Evolutionary conservation across 2,888 invertebrate species (phyloP), one percentile per base, ranked within the genome.

Genomic region (Apotomis betuletana): DNA sequence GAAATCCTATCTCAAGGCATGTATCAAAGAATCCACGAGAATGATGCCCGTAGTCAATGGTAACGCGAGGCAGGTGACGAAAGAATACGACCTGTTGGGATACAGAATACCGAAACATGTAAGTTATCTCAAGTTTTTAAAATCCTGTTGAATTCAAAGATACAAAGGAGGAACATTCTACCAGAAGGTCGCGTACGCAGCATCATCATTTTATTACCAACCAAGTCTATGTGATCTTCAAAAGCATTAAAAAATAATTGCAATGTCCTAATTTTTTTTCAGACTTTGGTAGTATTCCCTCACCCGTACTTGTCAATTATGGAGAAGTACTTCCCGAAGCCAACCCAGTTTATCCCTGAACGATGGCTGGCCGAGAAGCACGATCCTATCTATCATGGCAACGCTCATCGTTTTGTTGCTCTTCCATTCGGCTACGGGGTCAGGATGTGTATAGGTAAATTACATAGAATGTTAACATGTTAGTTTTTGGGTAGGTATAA

Each of bases 11-110:
- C 82, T 97, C 36, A 95, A 94, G 74, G 96, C 96, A 0, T 96
- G 96, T 77, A 93, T 97, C 51, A 97, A 96, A 81, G 97, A 97
- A 85, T 92, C 95, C 0, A 83, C 96, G 71, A 92, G 96, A 77
- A 75, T 95, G 13, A 91, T 94, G 79, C 95, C 96, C 0, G 94
- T 95, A 0, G 93, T 94, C 0, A 84, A 94, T 12, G 96, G 94
- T 0, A 95, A 94, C 75, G 78, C 94, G 12, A 91, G 96, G 71
- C 85, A 86, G 69, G 89, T 94, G 63, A 83, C 85, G 0, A 90
- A 92, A 54, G 95, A 96, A 73, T 89, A 95, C 5, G 90, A 94
- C 12, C 80, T 96, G 0, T 89, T 94, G n/a, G 96, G 95, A 5
- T 96, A 95, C 80, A 84, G 85, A 70, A 89, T 96, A 79, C 96